These are phyloP conservation scores for Menura novaehollandiae DNA, from an alignment of 2,113 vertebrate species.

Conservation along the genomic window DNA sequence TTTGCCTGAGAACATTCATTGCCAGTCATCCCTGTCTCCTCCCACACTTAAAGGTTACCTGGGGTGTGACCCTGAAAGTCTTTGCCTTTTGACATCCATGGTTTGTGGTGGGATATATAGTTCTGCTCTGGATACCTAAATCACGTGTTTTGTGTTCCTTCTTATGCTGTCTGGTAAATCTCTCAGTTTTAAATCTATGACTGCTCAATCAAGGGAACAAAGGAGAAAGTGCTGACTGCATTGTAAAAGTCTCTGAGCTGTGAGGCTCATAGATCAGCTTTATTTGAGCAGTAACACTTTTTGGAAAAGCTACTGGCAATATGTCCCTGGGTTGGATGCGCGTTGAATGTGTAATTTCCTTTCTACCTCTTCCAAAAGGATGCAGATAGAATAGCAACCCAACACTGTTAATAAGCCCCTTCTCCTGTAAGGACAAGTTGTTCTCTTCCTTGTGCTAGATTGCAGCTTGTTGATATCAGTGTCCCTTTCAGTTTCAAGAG, in stretches of 20 bases:
- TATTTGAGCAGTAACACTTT: conserved; percentile 41
- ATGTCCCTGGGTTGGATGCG: neutral
- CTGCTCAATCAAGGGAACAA: conserved; percentile 36
- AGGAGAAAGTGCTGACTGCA: conserved; percentile 43
- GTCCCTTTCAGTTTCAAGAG: neutral
- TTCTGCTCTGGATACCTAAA: neutral
- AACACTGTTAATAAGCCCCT: neutral
- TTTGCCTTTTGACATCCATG: neutral
- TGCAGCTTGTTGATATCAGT: neutral
- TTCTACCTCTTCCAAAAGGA: neutral
- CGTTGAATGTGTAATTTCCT: neutral
- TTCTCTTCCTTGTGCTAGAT: neutral
- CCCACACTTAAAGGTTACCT: rapidly evolving
- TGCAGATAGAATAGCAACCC: neutral
- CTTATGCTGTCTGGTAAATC: neutral
- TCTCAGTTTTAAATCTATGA: conserved; percentile 12
- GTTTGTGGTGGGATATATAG: neutral
- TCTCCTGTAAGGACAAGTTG: neutral
- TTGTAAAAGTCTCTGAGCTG: conserved; percentile 2
- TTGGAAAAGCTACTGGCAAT: neutral
- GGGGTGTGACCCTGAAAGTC: neutral
- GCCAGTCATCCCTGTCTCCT: neutral
- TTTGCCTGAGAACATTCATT: neutral
- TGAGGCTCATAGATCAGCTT: conserved; percentile 48
- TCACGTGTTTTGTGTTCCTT: neutral